Evolutionary conservation across 1,140 invertebrate species (phyloP), one percentile per base, ranked within the genome.

Genomic region (Zaprionus ornatus): DNA sequence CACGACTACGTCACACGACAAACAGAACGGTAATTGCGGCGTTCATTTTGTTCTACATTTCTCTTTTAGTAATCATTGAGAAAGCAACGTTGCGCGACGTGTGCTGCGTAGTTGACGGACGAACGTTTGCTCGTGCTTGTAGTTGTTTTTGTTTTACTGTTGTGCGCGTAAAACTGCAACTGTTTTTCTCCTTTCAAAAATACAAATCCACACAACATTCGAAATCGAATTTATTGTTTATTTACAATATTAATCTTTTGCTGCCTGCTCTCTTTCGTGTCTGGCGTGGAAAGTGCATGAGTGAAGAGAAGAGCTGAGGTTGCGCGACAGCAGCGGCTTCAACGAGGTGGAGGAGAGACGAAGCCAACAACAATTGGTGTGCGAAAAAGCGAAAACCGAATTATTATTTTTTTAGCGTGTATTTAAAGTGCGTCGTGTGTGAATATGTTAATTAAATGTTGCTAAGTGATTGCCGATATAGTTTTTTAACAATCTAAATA

Each of bases 131-230:
- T 45, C n/a, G 40, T 45, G 40, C 7, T 9, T 45, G 40, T 45
- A 2, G 60, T 56, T 56, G 19, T 71, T 35, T 29, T 68, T 61
- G 25, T 69, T 52, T 25, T 27, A 57, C 35, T 32, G 17, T 56
- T 48, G 71, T 75, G 61, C 72, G 77, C 79, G 79, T 80, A 80
- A 75, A 79, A 80, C 63, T 54, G 54, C 42, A 80, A 79, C 66
- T 70, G 69, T 42, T 45, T 57, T 68, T 48, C 32, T 54, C 40
- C 32, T 21, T 74, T 54, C 15, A 45, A 59, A 54, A 59, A 60
- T 40, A 52, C 13, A 19, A 60, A 45, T n/a, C 40, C 40, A 19
- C 17, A 52, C 55, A 12, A 42, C 25, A 54, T 27, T 61, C 27
- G 15, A 50, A 52, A 32, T 65, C 48, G 45, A 42, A 55, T 40